Evolutionary conservation across 2,113 vertebrate genomes (phyloP).

Genomic region (Mus spicilegus): DNA sequence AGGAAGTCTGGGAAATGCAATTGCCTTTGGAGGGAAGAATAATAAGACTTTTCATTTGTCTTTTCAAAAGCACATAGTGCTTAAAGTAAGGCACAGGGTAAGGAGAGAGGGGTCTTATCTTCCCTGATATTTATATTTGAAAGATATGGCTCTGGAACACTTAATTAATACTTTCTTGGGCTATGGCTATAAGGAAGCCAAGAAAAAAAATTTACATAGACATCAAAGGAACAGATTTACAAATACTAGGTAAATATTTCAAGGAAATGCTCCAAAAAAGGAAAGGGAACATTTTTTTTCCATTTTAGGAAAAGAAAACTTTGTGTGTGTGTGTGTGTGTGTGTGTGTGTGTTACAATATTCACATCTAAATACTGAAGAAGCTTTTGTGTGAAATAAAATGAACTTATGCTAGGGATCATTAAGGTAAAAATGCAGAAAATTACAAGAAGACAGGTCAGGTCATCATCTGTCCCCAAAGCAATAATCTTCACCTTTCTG

Average conservation of each 20-base stretch:
- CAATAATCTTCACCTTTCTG: not conserved
- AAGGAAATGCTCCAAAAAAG: not conserved
- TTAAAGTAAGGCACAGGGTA: not conserved
- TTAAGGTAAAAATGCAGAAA: not conserved
- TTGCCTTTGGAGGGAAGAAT: not conserved
- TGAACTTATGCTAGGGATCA: not conserved
- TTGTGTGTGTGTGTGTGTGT: not conserved
- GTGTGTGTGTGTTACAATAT: not conserved
- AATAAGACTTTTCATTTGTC: not conserved
- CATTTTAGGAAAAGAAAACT: not conserved
- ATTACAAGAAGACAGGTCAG: not conserved
- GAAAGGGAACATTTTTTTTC: not conserved
- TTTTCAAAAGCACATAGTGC: not conserved
- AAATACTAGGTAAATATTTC: not conserved
- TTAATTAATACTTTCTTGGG: not conserved
- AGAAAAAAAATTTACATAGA: not conserved
- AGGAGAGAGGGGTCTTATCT: not conserved
- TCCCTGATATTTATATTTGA: conserved; percentile 28
- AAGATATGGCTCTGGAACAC: not conserved
- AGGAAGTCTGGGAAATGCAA: not conserved
- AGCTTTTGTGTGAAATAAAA: not conserved
- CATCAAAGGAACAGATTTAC: not conserved
- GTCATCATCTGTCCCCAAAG: not conserved
- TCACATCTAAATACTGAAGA: not conserved
- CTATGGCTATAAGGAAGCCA: not conserved